Conservation (phyloP, 1,140 invertebrate genomes). For the Cydia pomonella region DNA sequence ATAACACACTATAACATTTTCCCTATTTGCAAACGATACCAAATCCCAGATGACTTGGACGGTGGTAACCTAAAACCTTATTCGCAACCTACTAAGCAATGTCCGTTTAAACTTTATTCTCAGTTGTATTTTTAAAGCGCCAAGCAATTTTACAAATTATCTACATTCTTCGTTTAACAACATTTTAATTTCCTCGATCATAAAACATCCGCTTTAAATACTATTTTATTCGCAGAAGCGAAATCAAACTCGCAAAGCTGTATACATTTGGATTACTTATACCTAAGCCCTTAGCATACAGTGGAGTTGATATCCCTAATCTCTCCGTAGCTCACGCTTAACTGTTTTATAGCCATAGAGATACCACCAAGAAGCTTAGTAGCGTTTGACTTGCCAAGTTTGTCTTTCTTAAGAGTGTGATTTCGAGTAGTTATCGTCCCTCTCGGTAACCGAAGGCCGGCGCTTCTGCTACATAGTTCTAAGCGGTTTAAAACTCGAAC, state of each 20-base stretch:
- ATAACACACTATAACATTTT: too few species aligned
- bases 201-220: not conserved
- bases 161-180: too few species aligned
- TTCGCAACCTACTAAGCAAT: too few species aligned
- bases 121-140: not conserved
- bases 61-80: too few species aligned
- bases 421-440: conserved; percentile 23
- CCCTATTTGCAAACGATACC: too few species aligned
- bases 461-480: conserved; percentile 22
- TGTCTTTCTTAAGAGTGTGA: conserved; percentile 28
- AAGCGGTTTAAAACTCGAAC: conserved; percentile 39
- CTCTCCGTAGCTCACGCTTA: conserved; percentile 18
- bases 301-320: conserved; percentile 27
- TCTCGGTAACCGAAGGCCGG: conserved; percentile 15
- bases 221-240: not conserved
- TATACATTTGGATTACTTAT: not conserved
- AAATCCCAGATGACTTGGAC: too few species aligned
- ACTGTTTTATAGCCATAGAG: conserved; percentile 28
- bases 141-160: not conserved
- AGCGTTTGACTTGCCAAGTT: conserved; percentile 30
- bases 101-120: not conserved
- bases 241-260: conserved; percentile 19
- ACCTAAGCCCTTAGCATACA: conserved; percentile 9
- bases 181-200: not conserved
- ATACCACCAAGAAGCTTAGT: conserved; percentile 27